These are phyloP conservation scores for Drosophila nr. perissopoda DNA, from an alignment of 2,888 invertebrate genomes.

Conservation along the genomic window DNA sequence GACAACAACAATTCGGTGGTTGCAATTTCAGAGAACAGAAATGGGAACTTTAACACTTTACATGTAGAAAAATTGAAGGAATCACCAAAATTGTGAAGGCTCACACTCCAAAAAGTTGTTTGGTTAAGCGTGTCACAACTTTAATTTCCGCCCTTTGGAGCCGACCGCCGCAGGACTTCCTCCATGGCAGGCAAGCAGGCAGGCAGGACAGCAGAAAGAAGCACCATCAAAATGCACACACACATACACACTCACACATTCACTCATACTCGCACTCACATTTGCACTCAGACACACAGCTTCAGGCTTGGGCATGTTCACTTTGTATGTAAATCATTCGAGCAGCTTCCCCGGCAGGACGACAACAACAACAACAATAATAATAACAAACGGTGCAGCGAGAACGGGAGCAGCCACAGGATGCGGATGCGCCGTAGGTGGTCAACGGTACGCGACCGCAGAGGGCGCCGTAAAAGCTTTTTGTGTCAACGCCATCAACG, in stretches of 20 bases:
- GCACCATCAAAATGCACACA: constrained; percentile 47
- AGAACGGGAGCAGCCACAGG: constrained; percentile 60
- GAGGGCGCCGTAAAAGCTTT: constrained; percentile 82
- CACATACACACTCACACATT: constrained; percentile 11
- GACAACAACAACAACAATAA: constrained; percentile 42
- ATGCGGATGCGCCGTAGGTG: constrained; percentile 74
- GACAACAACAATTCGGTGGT: constrained; percentile 56
- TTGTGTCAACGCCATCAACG: constrained; percentile 83
- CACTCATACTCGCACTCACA: constrained; percentile 21
- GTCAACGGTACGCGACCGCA: constrained; percentile 78
- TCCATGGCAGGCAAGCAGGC: constrained; percentile 26
- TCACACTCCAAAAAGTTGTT: constrained; percentile 45
- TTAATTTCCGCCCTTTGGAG: constrained; percentile 70
- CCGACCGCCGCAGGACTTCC: constrained; percentile 61
- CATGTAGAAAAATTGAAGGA: constrained; percentile 46
- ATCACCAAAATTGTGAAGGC: constrained; percentile 51
- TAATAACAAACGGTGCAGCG: constrained; percentile 23
- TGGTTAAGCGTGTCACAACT: constrained; percentile 76
- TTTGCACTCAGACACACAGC: constrained; percentile 31
- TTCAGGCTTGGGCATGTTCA: constrained; percentile 67
- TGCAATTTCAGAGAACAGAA: constrained; percentile 62
- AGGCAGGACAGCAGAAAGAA: constrained; percentile 39
- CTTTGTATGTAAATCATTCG: constrained; percentile 78
- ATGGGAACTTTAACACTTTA: constrained; percentile 57
- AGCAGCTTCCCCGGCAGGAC: constrained; percentile 54